phyloP scores from a whole-genome alignment of 2,797 vertebrate species.

The Vultur gryphus region DNA sequence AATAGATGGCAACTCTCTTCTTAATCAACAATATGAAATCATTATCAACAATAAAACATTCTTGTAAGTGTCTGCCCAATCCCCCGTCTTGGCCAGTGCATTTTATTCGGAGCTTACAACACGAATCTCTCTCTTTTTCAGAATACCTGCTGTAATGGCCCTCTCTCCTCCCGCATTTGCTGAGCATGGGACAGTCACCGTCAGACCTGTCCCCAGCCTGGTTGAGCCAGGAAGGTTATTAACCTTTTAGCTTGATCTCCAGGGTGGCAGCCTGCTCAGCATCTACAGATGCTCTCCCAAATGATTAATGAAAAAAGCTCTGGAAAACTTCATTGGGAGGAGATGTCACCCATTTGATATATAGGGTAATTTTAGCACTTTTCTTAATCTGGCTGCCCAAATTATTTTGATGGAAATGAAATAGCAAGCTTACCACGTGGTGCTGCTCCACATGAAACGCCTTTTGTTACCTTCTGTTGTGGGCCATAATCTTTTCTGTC shows the following conservation, averaged over 20 bases:
- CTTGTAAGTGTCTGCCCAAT: background rate
- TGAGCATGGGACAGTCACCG: background rate
- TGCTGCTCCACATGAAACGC: background rate
- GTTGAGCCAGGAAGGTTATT: background rate
- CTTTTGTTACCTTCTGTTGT: background rate
- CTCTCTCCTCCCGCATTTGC: background rate
- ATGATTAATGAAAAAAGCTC: background rate
- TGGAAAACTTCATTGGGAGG: background rate
- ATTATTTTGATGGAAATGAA: background rate
- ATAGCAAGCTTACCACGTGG: accelerated
- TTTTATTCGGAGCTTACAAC: background rate
- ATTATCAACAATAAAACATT: background rate
- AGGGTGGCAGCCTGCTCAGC: background rate
- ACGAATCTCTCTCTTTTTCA: background rate
- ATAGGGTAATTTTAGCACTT: background rate
- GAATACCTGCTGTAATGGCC: background rate
- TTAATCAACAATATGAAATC: background rate
- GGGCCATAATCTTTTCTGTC: background rate
- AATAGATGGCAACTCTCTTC: background rate
- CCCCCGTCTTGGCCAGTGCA: background rate
- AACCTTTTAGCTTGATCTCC: background rate
- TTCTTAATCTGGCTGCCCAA: background rate
- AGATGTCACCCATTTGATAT: background rate
- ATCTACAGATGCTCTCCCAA: background rate
- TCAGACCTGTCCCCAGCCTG: background rate